Percentiles rank a stretch among this genome's conserved stretches.
phyloP scores from a whole-genome alignment of 2,888 invertebrate genomes.

The Rotaria sp. region DNA sequence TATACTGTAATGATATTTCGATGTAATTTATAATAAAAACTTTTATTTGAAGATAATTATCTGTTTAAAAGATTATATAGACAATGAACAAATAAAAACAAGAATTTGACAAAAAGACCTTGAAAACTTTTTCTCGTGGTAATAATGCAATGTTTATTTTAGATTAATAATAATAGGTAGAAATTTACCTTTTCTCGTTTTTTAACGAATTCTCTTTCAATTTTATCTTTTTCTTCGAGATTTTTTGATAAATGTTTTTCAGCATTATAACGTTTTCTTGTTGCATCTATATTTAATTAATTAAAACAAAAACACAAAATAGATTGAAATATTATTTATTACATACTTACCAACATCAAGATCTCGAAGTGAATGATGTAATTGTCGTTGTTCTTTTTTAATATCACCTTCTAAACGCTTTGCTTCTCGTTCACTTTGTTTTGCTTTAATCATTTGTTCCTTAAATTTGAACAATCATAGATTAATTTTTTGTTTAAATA shows the following conservation, averaged over 20 bases:
- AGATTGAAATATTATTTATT: neutral
- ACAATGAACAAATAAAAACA: too few relatives aligned
- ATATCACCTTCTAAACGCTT: constrained; percentile 53
- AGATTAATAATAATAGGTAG: neutral
- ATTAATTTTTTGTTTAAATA: neutral
- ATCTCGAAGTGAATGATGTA: constrained; percentile 49
- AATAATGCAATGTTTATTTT: too few relatives aligned
- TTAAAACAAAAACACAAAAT: neutral
- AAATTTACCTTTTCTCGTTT: constrained; percentile 49
- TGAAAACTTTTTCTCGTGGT: neutral
- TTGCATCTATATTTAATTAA: neutral
- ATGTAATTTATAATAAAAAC: too few relatives aligned
- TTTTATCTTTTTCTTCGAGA: constrained; percentile 48
- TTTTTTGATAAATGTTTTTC: constrained; percentile 43
- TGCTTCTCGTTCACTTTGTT: constrained; percentile 52
- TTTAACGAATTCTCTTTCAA: constrained; percentile 48
- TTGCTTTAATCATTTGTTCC: constrained; percentile 55
- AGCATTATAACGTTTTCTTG: constrained; percentile 31
- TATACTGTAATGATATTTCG: too few relatives aligned
- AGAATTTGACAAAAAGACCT: too few relatives aligned
- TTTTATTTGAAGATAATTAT: too few relatives aligned
- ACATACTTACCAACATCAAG: constrained; percentile 49
- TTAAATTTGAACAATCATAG: constrained; percentile 40
- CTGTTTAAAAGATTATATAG: too few relatives aligned
- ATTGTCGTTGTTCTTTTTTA: constrained; percentile 50